Percentiles rank a stretch among this genome's conserved stretches.
Evolutionary conservation across 2,888 invertebrate species (phyloP).

Genomic region (Eupithecia vulgata): DNA sequence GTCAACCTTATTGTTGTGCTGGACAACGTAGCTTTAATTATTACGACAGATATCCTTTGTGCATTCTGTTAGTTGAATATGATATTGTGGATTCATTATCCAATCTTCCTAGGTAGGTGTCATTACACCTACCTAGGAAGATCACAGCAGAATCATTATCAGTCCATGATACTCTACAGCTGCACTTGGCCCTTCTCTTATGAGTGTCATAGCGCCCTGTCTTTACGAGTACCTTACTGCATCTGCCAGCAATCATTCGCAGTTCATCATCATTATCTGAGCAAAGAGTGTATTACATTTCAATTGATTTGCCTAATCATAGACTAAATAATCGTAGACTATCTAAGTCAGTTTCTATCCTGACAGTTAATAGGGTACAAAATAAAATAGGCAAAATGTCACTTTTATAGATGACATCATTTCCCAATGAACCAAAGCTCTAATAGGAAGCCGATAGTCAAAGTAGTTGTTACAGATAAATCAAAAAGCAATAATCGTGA

Average conservation of each 20-base stretch:
- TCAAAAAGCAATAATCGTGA: slow-evolving; percentile 66
- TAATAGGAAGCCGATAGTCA: slow-evolving; percentile 22
- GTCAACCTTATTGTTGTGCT: neutral
- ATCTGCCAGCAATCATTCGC: neutral
- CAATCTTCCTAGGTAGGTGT: too few relatives aligned
- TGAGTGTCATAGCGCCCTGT: neutral
- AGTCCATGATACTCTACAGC: neutral
- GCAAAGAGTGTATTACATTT: neutral
- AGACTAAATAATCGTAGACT: too few relatives aligned
- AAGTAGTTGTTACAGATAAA: slow-evolving; percentile 49
- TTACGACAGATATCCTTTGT: neutral
- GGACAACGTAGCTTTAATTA: neutral
- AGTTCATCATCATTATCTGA: neutral
- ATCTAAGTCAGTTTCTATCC: neutral
- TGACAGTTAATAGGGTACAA: neutral
- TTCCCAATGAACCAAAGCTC: neutral
- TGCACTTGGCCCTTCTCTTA: neutral
- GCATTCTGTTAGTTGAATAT: neutral
- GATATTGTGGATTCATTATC: neutral
- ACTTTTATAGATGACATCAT: slow-evolving; percentile 6
- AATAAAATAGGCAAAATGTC: neutral
- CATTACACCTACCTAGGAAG: too few relatives aligned
- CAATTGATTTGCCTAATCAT: neutral
- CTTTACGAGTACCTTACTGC: neutral
- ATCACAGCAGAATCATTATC: neutral